Evolutionary conservation across 2,113 vertebrate genomes (phyloP).

Genomic region (Tiliqua scincoides): DNA sequence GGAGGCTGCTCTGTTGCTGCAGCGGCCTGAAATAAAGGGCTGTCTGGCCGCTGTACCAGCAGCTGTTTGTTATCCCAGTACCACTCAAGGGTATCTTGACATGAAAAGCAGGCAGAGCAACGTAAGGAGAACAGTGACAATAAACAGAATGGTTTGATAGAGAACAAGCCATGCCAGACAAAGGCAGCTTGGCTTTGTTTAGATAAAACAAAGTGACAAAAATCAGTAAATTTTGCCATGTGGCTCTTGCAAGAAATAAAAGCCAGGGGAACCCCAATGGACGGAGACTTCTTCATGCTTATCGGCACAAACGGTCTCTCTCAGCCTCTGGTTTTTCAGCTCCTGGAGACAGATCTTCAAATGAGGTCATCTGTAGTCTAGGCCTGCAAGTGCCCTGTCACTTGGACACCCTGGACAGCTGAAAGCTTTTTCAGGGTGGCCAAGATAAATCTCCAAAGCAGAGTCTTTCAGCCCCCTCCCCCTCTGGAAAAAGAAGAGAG

Average conservation of each 20-base stretch:
- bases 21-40: background rate
- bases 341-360: background rate
- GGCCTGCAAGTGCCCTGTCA: background rate
- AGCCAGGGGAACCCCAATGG: background rate
- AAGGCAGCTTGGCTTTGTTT: slow-evolving; percentile 21
- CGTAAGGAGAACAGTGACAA: slow-evolving; percentile 10
- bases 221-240: slow-evolving; percentile 15
- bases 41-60: slow-evolving; percentile 1
- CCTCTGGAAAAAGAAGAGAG: background rate
- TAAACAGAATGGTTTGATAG: slow-evolving; percentile 34
- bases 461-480: background rate
- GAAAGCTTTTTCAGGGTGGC: slow-evolving; percentile 15
- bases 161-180: slow-evolving; percentile 8
- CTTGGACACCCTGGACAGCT: background rate
- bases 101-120: slow-evolving; percentile 19
- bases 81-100: slow-evolving; percentile 45
- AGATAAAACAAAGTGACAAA: slow-evolving; percentile 32
- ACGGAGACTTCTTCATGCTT: background rate
- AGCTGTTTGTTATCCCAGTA: slow-evolving; percentile 30
- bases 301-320: background rate
- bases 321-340: background rate
- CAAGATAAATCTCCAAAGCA: background rate
- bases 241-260: background rate
- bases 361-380: slow-evolving; percentile 9
- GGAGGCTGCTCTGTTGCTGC: background rate